Percentiles rank a stretch among this genome's conserved stretches.
Evolutionary conservation across 2,113 vertebrate species (phyloP).

Genomic region (Phaetusa simplex): DNA sequence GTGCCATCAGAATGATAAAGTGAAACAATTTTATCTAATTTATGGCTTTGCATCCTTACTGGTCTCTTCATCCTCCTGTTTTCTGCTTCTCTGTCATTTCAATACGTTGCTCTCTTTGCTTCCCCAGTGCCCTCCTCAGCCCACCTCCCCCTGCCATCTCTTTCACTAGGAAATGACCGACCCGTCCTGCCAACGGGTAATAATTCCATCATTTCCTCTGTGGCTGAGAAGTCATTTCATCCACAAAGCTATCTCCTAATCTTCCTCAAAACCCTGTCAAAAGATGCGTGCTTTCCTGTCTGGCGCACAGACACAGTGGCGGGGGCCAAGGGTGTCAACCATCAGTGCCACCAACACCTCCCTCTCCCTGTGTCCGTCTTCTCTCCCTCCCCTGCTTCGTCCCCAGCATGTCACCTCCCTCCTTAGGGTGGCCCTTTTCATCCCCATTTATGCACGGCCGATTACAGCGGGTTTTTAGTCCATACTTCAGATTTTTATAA

Average conservation of each 20-base stretch:
- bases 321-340: fast-evolving
- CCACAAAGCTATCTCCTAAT: not conserved
- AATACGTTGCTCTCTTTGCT: not conserved
- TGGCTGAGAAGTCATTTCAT: not conserved
- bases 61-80: not conserved
- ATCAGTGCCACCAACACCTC: fast-evolving
- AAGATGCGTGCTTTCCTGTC: not conserved
- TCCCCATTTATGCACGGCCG: not conserved
- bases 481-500: not conserved
- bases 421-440: not conserved
- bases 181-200: fast-evolving
- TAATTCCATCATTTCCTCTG: not conserved
- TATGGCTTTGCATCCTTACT: not conserved
- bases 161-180: not conserved
- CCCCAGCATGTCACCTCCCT: not conserved
- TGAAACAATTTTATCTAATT: not conserved
- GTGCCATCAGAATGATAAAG: fast-evolving
- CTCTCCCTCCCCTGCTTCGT: not conserved
- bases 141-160: not conserved
- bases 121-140: not conserved
- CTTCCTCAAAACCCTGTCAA: not conserved
- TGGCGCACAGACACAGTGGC: fast-evolving
- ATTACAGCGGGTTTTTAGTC: not conserved
- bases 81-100: not conserved
- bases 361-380: not conserved